These are phyloP conservation scores for Lethenteron reissneri DNA, from an alignment of 2,113 vertebrate species.

Conservation along the genomic window DNA sequence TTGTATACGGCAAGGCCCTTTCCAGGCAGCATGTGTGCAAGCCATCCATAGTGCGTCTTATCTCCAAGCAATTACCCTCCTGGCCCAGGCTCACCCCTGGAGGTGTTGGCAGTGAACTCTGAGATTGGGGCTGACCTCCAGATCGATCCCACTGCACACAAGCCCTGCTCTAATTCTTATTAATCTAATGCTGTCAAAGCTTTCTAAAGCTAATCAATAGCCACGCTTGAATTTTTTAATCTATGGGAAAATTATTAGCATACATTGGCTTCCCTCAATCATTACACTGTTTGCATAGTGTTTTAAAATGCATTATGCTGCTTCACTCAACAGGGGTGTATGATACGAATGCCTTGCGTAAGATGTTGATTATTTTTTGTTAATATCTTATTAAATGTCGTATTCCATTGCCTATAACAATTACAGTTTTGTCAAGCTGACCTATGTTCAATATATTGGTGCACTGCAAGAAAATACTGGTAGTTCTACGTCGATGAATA, in stretches of 20 bases:
- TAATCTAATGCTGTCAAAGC: slow-evolving; percentile 7
- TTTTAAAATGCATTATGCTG: too few relatives aligned
- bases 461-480: too few relatives aligned
- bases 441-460: too few relatives aligned
- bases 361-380: too few relatives aligned
- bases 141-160: slow-evolving; percentile 6
- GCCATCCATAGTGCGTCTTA: slow-evolving; percentile 1
- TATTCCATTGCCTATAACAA: too few relatives aligned
- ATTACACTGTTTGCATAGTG: background rate
- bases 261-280: background rate
- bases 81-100: background rate
- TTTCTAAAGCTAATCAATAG: slow-evolving; percentile 5
- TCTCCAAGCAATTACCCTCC: slow-evolving; percentile 6
- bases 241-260: background rate
- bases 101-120: slow-evolving; percentile 6
- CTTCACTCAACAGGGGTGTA: too few relatives aligned
- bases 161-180: slow-evolving; percentile 5
- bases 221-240: slow-evolving; percentile 1
- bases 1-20: too few relatives aligned
- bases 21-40: too few relatives aligned
- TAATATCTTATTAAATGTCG: too few relatives aligned
- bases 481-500: too few relatives aligned
- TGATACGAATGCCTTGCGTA: too few relatives aligned
- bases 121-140: slow-evolving; percentile 1
- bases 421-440: too few relatives aligned